Conservation (phyloP, 2,113 vertebrate species). For the Herpetotheres cachinnans region DNA sequence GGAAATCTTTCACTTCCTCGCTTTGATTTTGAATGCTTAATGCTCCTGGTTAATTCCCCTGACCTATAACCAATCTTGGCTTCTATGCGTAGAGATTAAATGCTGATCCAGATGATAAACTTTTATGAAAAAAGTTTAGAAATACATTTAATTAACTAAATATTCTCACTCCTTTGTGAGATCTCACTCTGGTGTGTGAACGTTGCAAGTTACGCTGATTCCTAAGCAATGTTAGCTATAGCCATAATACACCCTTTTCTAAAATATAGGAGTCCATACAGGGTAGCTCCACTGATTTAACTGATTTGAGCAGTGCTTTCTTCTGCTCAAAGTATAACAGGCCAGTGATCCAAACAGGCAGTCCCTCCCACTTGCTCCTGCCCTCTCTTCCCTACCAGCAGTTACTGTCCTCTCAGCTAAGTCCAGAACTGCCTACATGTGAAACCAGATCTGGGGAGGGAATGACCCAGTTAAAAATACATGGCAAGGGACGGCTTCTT, state of each 20-base stretch:
- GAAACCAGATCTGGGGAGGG: not conserved
- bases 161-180: not conserved
- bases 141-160: slow-evolving; percentile 8
- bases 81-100: not conserved
- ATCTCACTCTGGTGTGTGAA: not conserved
- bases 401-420: not conserved
- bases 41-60: slow-evolving; percentile 7
- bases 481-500: not conserved
- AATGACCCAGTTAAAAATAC: not conserved
- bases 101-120: slow-evolving; percentile 2
- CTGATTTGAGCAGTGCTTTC: not conserved
- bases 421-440: accelerated
- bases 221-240: not conserved
- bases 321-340: not conserved
- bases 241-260: not conserved
- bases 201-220: not conserved
- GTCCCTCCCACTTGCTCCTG: accelerated
- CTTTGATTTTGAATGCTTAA: slow-evolving; percentile 40
- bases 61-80: slow-evolving; percentile 44
- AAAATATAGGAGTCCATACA: not conserved
- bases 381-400: not conserved
- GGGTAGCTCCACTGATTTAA: not conserved
- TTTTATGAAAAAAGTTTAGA: slow-evolving; percentile 1
- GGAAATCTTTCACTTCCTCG: slow-evolving; percentile 48
- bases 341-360: not conserved